Evolutionary conservation across 2,888 invertebrate genomes (phyloP).

Genomic region (Lapara coniferarum): DNA sequence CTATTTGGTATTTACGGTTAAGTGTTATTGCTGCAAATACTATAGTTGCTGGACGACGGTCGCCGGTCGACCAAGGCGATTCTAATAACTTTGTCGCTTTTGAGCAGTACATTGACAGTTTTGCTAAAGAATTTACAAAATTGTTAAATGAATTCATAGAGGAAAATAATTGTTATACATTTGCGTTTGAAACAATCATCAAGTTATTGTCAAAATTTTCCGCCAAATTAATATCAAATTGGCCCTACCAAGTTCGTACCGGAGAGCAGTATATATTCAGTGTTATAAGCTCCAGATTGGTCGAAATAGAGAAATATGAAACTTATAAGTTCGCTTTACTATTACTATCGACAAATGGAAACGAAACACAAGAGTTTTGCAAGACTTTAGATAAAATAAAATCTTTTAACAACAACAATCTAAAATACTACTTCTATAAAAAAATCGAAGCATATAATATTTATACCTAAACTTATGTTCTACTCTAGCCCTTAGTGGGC

Average conservation of each 20-base stretch:
- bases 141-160: slow-evolving; percentile 41
- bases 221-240: background rate
- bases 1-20: slow-evolving; percentile 47
- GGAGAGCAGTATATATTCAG: slow-evolving; percentile 26
- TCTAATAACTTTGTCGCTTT: slow-evolving; percentile 2
- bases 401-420: slow-evolving; percentile 40
- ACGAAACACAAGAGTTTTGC: slow-evolving; percentile 22
- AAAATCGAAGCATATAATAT: slow-evolving; percentile 34
- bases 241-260: background rate
- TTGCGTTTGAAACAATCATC: background rate
- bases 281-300: slow-evolving; percentile 28
- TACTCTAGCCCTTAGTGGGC: no score
- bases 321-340: slow-evolving; percentile 43
- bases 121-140: slow-evolving; percentile 41
- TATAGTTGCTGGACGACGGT: background rate
- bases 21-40: slow-evolving; percentile 39
- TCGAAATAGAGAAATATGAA: slow-evolving; percentile 34
- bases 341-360: slow-evolving; percentile 39
- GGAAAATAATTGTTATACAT: slow-evolving; percentile 29
- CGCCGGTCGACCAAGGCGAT: background rate
- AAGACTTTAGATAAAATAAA: slow-evolving; percentile 40
- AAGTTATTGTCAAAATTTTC: background rate
- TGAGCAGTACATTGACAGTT: slow-evolving; percentile 34
- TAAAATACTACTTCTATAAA: slow-evolving; percentile 40
- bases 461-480: no score